Base-by-base conservation (phyloP, 2,113 vertebrate genomes). In the Arenaria interpres region DNA sequence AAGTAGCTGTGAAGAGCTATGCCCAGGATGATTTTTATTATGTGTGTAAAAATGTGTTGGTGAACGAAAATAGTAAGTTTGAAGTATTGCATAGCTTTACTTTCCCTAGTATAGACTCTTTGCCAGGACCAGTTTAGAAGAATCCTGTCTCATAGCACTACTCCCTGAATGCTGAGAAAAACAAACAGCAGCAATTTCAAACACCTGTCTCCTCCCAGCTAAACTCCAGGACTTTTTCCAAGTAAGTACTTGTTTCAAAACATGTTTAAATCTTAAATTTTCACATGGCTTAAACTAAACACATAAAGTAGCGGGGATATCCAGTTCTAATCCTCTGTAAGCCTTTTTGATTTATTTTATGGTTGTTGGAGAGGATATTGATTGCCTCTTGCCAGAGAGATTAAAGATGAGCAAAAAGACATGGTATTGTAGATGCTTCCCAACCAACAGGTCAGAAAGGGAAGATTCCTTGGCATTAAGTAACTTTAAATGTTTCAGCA, bases 181-280 rank as follows among this genome's bases (percentile, higher is more conserved):
- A 53, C 46, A 96, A 87, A 81, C 7, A 81, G 41, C 41, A 77
- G 25, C 0, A 0, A 67, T 91, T 89, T 81, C 35, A 63, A 95
- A 64, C 60, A 67, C 13, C 8, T 88, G 69, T 63, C 59, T 92
- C 72, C n/a, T 84, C 37, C 46, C 37, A 93, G 59, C 59, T 72
- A 84, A 92, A 87, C 37, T 89, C 32, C 56, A 64, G 71, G 71
- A 67, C 20, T 79, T 82, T 63, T 81, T 51, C 46, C 56, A 72
- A 95, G 59, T 76, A 69, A 63, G 22, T 81, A 67, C 48, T 74
- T 96, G 39, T 82, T 96, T 91, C 56, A 87, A 92, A 94, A 74
- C 32, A 30, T 63, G n/a, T 81, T 84, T 63, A 71, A 84, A 67
- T 84, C 33, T 71, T 87, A 35, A 7, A 75, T 84, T 94, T 92